Base-by-base conservation (phyloP, 1,140 invertebrate species). In the Drosophila varians region DNA sequence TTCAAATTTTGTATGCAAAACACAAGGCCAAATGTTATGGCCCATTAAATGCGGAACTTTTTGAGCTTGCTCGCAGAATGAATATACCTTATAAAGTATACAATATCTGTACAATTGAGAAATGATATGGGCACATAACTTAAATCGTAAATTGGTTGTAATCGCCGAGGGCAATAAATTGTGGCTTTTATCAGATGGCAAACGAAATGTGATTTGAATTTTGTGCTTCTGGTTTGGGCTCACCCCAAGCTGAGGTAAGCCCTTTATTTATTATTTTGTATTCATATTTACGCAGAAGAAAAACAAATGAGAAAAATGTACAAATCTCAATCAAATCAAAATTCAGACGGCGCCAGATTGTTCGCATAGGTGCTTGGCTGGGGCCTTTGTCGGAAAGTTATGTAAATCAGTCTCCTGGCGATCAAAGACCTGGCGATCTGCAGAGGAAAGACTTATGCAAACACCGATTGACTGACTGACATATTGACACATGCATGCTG, bases 81-180 rank as follows among this genome's bases (percentile, higher is more conserved):
- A 40, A 60, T 46, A 61, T 36, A 16, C 54, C 40, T 48, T 31
- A 43, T 38, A 58, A 57, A 31, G 28, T 18, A 62, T 38, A 26
- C 5, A 51, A 53, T 51, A 53, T 48, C 42, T 31, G 40, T 57
- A 66, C 62, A 69, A 57, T 56, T 77, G 53, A 56, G 69, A 60
- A 70, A 69, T 70, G 72, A 74, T 84, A 82, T 84, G 80, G 79
- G 58, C 64, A 74, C 74, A 65, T 66, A 66, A 72, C 74, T 62
- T 83, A 58, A 84, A 84, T 77, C 72, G 78, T 83, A 84, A 83
- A 83, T 83, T 75, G 79, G 61, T 66, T 83, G 80, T 83, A 83
- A 83, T 74, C 79, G 70, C 52, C 75, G 55, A 54, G 51, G 74
- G 65, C 79, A 66, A 86, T 83, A 84, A 83, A 62, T 49, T 74